Evolutionary conservation across 92 coral and sea anemone genomes (phyloP).

Genomic region (Porites lobata): DNA sequence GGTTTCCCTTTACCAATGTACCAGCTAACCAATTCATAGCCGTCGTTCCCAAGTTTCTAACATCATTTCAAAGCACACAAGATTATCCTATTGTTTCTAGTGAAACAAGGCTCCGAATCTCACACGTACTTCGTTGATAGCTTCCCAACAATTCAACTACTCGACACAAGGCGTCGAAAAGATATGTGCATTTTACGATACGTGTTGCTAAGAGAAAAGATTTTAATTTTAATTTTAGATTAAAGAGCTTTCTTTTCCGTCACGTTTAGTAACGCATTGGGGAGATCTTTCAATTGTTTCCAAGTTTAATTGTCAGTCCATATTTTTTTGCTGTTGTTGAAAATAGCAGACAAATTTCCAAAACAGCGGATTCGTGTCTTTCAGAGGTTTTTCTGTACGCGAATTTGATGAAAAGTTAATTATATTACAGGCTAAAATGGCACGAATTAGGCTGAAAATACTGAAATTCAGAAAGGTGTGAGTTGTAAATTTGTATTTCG

Average conservation of each 20-base stretch:
- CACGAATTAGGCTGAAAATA: not conserved
- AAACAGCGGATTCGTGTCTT: not conserved
- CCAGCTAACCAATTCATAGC: no score
- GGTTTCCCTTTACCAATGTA: not conserved
- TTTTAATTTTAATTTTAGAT: constrained; percentile 32
- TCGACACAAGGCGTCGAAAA: not conserved
- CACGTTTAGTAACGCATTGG: constrained; percentile 25
- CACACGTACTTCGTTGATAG: constrained; percentile 1
- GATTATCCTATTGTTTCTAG: constrained; percentile 2
- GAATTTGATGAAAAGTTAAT: not conserved
- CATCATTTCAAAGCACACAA: constrained; percentile 12
- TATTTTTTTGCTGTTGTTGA: constrained; percentile 6
- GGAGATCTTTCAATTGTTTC: constrained; percentile 47
- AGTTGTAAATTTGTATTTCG: not conserved
- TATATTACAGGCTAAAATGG: not conserved
- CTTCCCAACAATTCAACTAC: not conserved
- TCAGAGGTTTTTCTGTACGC: not conserved
- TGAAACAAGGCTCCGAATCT: constrained; percentile 3
- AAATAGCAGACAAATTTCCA: constrained; percentile 8
- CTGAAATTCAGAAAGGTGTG: not conserved
- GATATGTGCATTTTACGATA: not conserved
- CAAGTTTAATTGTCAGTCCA: not conserved
- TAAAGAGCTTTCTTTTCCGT: constrained; percentile 14
- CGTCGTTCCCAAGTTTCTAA: constrained; percentile 4
- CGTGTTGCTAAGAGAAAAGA: constrained; percentile 9